Evolutionary conservation across 2,888 invertebrate genomes (phyloP), one percentile per base, ranked within the genome.

Genomic region (Coelopa pilipes): DNA sequence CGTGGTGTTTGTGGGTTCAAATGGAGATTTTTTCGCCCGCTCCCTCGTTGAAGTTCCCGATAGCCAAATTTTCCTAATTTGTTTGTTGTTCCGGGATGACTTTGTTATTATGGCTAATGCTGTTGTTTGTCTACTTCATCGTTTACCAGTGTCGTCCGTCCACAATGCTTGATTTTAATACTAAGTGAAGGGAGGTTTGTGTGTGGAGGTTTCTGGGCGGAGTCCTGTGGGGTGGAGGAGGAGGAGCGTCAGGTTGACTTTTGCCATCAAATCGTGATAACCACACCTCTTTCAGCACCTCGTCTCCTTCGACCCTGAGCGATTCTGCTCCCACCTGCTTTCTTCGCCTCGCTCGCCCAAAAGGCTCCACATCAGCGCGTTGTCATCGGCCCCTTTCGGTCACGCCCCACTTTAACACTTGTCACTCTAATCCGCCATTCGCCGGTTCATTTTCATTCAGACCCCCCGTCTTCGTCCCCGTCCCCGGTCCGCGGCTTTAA

Each of bases 371-470:
- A 19, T 47, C 71, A 71, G 55, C 71, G 71, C 63, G 21, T 72
- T 72, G 72, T 72, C 67, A 67, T 60, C 66, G n/a, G 17, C 11
- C 19, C 34, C 34, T 34, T 34, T 17, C 45, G 53, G 66, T 60
- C 57, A 55, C 72, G 66, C 72, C 67, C 82, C 81, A 81, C 82
- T 81, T 82, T 83, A 83, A 79, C 83, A 83, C 82, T 82, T 82
- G 83, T 83, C 81, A 81, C 81, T 79, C 76, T 77, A 50, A 49
- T 49, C 49, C 66, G 49, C 66, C 9, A 34, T 9, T 45, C 50
- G 19, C n/a, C 24, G n/a, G 17, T 49, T 17, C 24, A n/a, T 45
- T 62, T 59, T 19, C 24, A n/a, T 45, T 71, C 34, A 60, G 21
- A 13, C 13, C 19, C 34, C 17, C 15, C 34, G 62, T 12, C 62